Percentiles rank a stretch among this genome's conserved stretches.
phyloP scores from a whole-genome alignment of 2,888 invertebrate genomes.

The Atethmia centrago region DNA sequence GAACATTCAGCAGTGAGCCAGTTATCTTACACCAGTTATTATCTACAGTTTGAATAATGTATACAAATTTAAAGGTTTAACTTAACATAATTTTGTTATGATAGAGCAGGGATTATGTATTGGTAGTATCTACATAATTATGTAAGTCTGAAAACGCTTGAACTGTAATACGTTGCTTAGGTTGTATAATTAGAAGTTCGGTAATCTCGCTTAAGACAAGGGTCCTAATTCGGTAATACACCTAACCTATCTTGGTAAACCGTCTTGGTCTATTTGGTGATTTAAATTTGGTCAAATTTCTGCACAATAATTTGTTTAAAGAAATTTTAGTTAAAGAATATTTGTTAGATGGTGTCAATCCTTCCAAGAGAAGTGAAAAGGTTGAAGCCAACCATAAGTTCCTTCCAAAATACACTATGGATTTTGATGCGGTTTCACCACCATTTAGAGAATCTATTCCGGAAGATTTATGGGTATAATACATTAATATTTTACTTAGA shows the following conservation, averaged over 20 bases:
- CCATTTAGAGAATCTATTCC: not conserved
- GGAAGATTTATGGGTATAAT: not conserved
- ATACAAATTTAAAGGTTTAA: conserved; percentile 55
- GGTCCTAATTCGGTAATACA: conserved; percentile 45
- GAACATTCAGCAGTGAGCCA: conserved; percentile 64
- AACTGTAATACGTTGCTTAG: conserved; percentile 22
- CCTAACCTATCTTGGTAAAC: conserved; percentile 6
- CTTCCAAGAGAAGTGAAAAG: not conserved
- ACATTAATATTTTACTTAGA: not conserved
- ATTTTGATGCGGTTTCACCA: not conserved
- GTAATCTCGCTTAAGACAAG: conserved; percentile 34
- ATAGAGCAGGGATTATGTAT: conserved; percentile 40
- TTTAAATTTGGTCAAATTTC: not conserved
- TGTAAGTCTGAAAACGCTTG: conserved; percentile 31
- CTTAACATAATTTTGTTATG: conserved; percentile 48
- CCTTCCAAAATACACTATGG: not conserved
- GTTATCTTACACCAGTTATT: conserved; percentile 63
- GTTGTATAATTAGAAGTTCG: conserved; percentile 40
- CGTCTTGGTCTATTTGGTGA: conserved; percentile 1
- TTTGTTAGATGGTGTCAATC: not conserved
- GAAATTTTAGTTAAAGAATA: fast-evolving
- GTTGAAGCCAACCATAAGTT: not conserved
- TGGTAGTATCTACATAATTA: conserved; percentile 40
- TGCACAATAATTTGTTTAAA: too few relatives aligned
- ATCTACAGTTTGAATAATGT: conserved; percentile 61